A percentile compares a stretch with the other conserved stretches of the same genome.
Conservation (phyloP, 2,113 vertebrate genomes). For the Camelus dromedarius region DNA sequence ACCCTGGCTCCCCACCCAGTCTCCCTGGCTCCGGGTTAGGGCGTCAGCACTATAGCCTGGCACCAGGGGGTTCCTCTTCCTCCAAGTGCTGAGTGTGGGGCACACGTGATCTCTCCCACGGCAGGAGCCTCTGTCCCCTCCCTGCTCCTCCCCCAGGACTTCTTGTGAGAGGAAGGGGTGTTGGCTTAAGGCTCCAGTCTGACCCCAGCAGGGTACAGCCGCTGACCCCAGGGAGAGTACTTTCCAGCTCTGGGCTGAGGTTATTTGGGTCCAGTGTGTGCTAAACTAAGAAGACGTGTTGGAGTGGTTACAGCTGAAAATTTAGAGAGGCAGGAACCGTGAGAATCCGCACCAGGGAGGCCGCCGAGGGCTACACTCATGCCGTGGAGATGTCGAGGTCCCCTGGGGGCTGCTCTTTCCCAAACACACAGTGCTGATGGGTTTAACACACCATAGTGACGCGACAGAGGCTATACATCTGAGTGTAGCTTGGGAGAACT, state of each 20-base stretch:
- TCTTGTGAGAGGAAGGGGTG: constrained; percentile 78
- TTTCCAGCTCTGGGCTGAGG: constrained; percentile 76
- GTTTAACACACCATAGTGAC: constrained; percentile 76
- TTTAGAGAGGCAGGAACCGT: constrained; percentile 79
- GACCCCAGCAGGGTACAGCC: constrained; percentile 79
- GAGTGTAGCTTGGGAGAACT: constrained; percentile 31
- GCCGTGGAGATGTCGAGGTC: constrained; percentile 71
- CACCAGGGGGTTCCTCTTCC: constrained; percentile 85
- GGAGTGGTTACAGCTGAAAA: constrained; percentile 81
- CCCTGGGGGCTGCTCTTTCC: constrained; percentile 73
- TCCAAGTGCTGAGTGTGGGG: constrained; percentile 75
- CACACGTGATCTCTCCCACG: constrained; percentile 78
- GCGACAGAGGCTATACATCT: background rate
- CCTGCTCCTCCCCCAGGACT: constrained; percentile 73
- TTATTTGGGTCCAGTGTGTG: constrained; percentile 83
- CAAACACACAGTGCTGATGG: constrained; percentile 78
- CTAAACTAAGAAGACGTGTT: constrained; percentile 81
- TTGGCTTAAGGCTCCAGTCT: constrained; percentile 78
- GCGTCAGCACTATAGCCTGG: constrained; percentile 82
- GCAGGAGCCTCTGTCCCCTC: constrained; percentile 62
- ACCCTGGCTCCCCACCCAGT: constrained; percentile 76
- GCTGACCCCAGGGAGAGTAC: constrained; percentile 80
- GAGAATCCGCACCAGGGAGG: constrained; percentile 81
- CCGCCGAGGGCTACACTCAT: constrained; percentile 61
- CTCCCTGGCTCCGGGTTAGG: constrained; percentile 79